Conservation (phyloP, 2,113 vertebrate species). For the Ahaetulla prasina region DNA sequence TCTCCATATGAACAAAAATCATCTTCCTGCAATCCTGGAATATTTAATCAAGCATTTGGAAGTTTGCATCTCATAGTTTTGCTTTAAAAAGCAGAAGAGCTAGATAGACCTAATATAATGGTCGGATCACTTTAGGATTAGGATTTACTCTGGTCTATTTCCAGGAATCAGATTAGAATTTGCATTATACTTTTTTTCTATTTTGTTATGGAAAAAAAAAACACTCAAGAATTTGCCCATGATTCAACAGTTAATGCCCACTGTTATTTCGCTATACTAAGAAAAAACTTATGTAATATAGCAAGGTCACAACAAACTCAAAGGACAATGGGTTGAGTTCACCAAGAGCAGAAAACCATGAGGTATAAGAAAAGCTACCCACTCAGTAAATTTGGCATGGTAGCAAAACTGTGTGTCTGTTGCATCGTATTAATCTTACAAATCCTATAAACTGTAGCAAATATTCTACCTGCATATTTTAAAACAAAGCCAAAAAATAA, state of each 20-base stretch:
- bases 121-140: conserved; percentile 46
- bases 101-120: neutral
- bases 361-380: conserved; percentile 58
- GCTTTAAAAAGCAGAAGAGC: conserved; percentile 48
- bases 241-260: conserved; percentile 35
- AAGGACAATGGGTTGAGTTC: conserved; percentile 42
- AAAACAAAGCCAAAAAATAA: conserved; percentile 26
- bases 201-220: conserved; percentile 38
- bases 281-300: conserved; percentile 47
- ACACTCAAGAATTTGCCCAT: conserved; percentile 27
- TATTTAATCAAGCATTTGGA: neutral
- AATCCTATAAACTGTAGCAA: conserved; percentile 22
- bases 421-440: conserved; percentile 42
- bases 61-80: conserved; percentile 37
- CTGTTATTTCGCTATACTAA: neutral
- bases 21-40: neutral
- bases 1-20: neutral
- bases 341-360: conserved; percentile 52
- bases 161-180: conserved; percentile 41
- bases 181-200: conserved; percentile 2
- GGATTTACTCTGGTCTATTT: conserved; percentile 33
- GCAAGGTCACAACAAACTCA: conserved; percentile 58
- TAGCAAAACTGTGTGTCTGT: conserved; percentile 37
- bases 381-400: conserved; percentile 48
- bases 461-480: conserved; percentile 34